A percentile compares a stretch with the other conserved stretches of the same genome.
phyloP scores from a whole-genome alignment of 2,888 invertebrate species.

The Callinectes sapidus region DNA sequence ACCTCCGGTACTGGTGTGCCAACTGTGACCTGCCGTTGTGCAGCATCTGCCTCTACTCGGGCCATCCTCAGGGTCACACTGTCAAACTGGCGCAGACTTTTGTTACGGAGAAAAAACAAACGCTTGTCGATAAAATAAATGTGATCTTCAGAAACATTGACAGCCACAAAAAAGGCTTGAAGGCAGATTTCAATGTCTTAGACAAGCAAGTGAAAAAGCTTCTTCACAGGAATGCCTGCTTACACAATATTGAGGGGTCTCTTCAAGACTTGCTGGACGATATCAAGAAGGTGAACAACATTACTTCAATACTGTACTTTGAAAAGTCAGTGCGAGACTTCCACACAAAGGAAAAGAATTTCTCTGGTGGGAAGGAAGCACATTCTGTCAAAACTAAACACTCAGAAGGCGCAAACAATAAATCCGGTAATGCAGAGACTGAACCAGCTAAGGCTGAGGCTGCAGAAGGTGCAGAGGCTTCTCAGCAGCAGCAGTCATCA shows the following conservation, averaged over 20 bases:
- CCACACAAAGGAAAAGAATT: not conserved
- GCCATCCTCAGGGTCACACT: constrained; percentile 31
- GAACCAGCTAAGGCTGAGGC: too few relatives aligned
- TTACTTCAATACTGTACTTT: not conserved
- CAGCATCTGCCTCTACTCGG: constrained; percentile 32
- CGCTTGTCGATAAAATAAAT: not conserved
- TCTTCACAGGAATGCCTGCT: not conserved
- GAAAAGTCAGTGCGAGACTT: not conserved
- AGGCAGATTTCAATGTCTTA: not conserved
- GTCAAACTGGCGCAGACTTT: not conserved
- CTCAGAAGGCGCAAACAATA: too few relatives aligned
- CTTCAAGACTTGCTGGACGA: constrained; percentile 19
- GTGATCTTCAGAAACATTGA: too few relatives aligned
- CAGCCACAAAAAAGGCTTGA: not conserved
- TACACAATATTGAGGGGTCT: not conserved
- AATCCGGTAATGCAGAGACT: too few relatives aligned
- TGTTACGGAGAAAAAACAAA: not conserved
- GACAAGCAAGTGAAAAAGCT: not conserved
- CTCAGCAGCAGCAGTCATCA: too few relatives aligned
- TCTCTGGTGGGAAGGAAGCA: too few relatives aligned
- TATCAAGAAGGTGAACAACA: not conserved
- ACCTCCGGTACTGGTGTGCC: constrained; percentile 38
- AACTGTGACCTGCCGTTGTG: constrained; percentile 34
- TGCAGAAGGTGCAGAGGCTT: too few relatives aligned
- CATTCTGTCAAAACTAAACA: too few relatives aligned